Conservation (phyloP, 2,113 vertebrate species). For the Arothron firmamentum region DNA sequence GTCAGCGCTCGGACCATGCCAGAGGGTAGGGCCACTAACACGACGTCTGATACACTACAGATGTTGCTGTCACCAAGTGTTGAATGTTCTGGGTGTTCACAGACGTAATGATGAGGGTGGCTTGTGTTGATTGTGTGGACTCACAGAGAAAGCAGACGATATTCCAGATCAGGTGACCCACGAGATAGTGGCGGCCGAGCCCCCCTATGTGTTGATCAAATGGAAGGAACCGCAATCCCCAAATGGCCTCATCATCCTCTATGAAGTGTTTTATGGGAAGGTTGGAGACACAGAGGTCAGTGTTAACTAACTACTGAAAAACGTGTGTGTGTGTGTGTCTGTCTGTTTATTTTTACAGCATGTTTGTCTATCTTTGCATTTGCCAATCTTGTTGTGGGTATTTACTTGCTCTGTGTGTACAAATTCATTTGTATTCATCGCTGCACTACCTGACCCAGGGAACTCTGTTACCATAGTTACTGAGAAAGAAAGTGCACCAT, state of each 20-base stretch:
- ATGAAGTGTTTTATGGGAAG: conserved; percentile 88
- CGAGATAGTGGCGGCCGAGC: conserved; percentile 80
- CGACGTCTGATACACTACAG: not conserved
- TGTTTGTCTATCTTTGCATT: not conserved
- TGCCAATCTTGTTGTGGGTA: conserved; percentile 23
- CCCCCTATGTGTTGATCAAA: conserved; percentile 78
- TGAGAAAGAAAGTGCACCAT: conserved; percentile 50
- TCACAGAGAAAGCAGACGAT: conserved; percentile 87
- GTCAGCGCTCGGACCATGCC: conserved; percentile 95
- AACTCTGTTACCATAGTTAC: conserved; percentile 69
- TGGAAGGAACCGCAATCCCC: conserved; percentile 88
- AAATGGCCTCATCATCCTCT: conserved; percentile 92
- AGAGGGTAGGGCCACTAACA: conserved; percentile 75
- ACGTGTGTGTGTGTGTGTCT: not conserved
- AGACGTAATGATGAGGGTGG: not conserved
- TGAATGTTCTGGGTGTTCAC: not conserved
- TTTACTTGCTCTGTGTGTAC: conserved; percentile 45
- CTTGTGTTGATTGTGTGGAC: not conserved
- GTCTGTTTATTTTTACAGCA: conserved; percentile 18
- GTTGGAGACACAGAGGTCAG: conserved; percentile 87
- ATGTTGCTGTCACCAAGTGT: too few species aligned
- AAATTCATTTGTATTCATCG: conserved; percentile 51
- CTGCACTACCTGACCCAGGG: conserved; percentile 55
- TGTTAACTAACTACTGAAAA: not conserved
- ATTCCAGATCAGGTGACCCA: conserved; percentile 80